Evolutionary conservation across 1,140 invertebrate species (phyloP).

Genomic region (Brachionus rotundiformis): DNA sequence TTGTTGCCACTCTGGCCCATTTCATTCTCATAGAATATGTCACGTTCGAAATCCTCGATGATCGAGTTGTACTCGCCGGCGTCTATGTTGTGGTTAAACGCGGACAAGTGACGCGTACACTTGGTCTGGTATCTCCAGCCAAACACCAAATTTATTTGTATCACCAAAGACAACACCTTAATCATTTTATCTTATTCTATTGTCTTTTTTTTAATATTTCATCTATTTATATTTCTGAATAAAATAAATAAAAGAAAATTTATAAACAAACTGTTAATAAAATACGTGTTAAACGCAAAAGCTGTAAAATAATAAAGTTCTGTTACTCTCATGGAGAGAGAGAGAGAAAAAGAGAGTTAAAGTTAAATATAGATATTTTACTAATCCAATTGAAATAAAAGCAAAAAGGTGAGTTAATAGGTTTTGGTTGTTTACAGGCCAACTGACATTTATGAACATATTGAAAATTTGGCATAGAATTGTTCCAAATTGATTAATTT

Average conservation of each 20-base stretch:
- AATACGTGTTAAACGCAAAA: not conserved
- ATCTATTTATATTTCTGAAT: conserved; percentile 17
- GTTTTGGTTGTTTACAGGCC: not conserved
- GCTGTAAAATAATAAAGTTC: conserved; percentile 50
- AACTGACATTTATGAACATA: not conserved
- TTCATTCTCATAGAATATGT: not conserved
- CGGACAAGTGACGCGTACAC: not conserved
- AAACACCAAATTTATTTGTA: not conserved
- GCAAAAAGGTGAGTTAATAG: conserved; percentile 29
- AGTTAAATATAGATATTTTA: not conserved
- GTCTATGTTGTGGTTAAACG: not conserved
- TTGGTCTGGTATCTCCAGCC: conserved; percentile 39
- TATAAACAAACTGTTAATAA: conserved; percentile 48
- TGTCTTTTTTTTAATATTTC: not conserved
- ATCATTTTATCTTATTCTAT: not conserved
- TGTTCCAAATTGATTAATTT: not conserved
- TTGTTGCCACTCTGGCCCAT: not conserved
- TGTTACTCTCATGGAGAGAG: not conserved
- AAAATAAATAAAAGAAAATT: not conserved
- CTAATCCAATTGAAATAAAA: conserved; percentile 28
- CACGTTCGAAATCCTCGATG: conserved; percentile 22
- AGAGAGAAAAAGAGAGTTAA: not conserved
- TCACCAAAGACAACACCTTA: not conserved
- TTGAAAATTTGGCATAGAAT: not conserved
- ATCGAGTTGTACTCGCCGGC: conserved; percentile 39